These are phyloP conservation scores for Rousettus madagascariensis DNA, from an alignment of 2,797 vertebrate genomes.

Conservation along the genomic window DNA sequence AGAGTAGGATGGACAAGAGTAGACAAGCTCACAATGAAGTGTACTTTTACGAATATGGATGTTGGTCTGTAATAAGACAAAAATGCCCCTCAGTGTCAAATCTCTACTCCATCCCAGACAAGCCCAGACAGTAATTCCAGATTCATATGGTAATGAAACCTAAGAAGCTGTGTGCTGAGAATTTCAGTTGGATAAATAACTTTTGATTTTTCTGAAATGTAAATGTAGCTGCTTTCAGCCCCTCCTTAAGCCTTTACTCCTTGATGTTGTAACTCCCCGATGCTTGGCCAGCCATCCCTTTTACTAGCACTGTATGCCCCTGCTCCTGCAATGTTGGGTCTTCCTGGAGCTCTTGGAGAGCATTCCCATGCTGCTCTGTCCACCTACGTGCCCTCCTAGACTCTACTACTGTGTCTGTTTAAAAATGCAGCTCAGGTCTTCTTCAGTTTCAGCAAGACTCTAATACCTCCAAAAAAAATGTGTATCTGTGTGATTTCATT, in stretches of 20 bases:
- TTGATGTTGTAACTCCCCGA: background rate
- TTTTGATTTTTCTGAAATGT: background rate
- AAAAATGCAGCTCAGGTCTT: background rate
- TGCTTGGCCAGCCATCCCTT: background rate
- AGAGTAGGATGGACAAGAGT: background rate
- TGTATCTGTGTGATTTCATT: background rate
- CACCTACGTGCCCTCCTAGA: background rate
- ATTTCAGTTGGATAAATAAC: background rate
- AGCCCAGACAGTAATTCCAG: background rate
- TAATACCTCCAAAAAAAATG: background rate
- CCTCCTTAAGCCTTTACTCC: background rate
- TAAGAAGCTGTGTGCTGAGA: background rate
- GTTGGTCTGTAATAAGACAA: background rate
- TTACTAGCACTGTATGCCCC: rapidly evolving
- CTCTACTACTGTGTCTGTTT: background rate
- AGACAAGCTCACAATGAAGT: background rate
- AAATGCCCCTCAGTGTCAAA: background rate
- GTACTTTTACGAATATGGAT: rapidly evolving
- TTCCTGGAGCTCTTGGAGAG: background rate
- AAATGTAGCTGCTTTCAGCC: background rate
- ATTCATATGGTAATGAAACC: background rate
- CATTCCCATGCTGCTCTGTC: background rate
- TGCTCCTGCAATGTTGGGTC: rapidly evolving
- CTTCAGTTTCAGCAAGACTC: background rate
- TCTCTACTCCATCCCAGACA: background rate